phyloP scores from a whole-genome alignment of 92 coral and sea anemone species.

The Actinernus sp. region DNA sequence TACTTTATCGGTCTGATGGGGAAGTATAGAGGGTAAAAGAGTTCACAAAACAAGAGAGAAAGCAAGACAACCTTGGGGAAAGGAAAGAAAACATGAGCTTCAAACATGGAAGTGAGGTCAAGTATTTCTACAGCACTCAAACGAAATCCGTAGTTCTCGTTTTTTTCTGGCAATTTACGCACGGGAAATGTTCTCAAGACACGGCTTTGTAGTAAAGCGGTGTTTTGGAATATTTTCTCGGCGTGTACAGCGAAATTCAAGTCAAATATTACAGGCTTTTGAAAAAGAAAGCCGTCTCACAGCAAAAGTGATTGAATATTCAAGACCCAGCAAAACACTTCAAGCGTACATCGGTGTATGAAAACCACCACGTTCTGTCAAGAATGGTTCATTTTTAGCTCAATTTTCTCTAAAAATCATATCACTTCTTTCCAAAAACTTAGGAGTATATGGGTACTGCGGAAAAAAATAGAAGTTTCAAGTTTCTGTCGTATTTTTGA shows the following conservation, averaged over 20 bases:
- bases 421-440: no score
- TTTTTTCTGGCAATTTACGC: neutral
- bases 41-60: slow-evolving; percentile 27
- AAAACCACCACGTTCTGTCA: no score
- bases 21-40: slow-evolving; percentile 9
- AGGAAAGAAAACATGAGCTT: slow-evolving; percentile 22
- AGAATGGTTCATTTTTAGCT: no score
- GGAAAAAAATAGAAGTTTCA: no score
- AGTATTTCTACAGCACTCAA: slow-evolving; percentile 29
- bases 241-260: slow-evolving; percentile 3
- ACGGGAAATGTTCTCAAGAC: neutral
- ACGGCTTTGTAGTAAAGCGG: neutral
- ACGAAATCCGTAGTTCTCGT: slow-evolving; percentile 14
- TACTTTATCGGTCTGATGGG: neutral
- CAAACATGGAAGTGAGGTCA: slow-evolving; percentile 64
- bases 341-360: slow-evolving; percentile 65
- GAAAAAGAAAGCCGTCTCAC: slow-evolving; percentile 11
- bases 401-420: no score
- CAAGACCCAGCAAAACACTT: slow-evolving; percentile 71
- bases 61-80: slow-evolving; percentile 1
- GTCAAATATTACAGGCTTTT: neutral
- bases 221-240: neutral
- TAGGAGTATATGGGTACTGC: no score
- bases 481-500: no score
- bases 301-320: slow-evolving; percentile 53